phyloP scores from a whole-genome alignment of 2,113 vertebrate genomes.

The Piprites chloris region DNA sequence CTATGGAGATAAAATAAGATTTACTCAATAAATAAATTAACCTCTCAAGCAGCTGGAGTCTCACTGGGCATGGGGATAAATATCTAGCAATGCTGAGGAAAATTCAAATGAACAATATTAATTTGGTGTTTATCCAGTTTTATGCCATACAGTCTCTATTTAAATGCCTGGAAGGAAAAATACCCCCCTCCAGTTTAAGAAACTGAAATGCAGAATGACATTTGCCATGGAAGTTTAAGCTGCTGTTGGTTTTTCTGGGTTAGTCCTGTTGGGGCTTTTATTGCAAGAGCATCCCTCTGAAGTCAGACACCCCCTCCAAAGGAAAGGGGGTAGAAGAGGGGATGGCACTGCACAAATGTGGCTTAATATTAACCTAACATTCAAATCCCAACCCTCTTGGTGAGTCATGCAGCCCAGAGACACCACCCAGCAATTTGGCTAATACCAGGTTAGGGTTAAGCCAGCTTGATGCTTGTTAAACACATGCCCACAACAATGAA shows the following conservation, averaged over 20 bases:
- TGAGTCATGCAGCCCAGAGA: not conserved
- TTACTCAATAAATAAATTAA: constrained; percentile 7
- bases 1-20: not conserved
- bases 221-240: not conserved
- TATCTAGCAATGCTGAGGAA: not conserved
- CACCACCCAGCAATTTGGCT: not conserved
- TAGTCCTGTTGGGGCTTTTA: not conserved
- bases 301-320: not conserved
- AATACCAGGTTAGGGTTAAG: not conserved
- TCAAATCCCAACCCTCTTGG: not conserved
- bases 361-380: not conserved
- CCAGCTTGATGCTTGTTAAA: not conserved
- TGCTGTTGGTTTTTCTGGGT: not conserved
- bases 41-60: constrained; percentile 6
- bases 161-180: not conserved
- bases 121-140: not conserved
- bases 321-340: not conserved
- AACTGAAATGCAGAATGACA: not conserved
- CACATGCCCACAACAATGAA: not conserved
- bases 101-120: not conserved
- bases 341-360: not conserved
- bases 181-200: not conserved
- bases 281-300: not conserved
- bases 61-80: not conserved
- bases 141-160: not conserved